Percentiles rank a stretch among this genome's conserved stretches.
phyloP scores from a whole-genome alignment of 2,888 invertebrate species.

The Lasioglossum marginatum region DNA sequence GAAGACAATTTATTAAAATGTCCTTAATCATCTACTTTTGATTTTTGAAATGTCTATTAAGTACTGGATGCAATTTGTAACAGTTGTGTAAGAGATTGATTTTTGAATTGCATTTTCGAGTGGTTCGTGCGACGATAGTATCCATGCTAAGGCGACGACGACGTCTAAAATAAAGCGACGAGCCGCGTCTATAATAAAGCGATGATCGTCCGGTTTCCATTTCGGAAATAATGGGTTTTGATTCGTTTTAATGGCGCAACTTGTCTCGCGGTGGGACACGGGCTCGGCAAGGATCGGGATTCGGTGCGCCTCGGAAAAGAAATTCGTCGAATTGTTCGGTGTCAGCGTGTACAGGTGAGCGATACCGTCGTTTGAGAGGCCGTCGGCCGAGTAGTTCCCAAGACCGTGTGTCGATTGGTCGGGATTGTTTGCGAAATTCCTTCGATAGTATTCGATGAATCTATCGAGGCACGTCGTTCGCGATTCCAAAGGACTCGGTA shows the following conservation, averaged over 20 bases:
- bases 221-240: constrained; percentile 16
- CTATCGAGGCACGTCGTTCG: constrained; percentile 83
- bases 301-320: constrained; percentile 43
- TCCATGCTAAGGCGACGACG: not conserved
- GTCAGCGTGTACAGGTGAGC: constrained; percentile 57
- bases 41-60: not conserved
- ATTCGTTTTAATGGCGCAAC: constrained; percentile 20
- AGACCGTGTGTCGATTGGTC: constrained; percentile 83
- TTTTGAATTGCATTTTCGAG: not conserved
- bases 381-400: constrained; percentile 79
- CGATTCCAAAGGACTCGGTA: constrained; percentile 74
- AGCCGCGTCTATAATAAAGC: not conserved
- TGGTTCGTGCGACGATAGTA: not conserved
- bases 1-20: not conserved
- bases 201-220: not conserved
- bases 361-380: constrained; percentile 78
- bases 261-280: not conserved
- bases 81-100: too few relatives aligned
- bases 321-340: constrained; percentile 56
- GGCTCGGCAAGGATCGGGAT: constrained; percentile 15
- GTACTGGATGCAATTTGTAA: not conserved
- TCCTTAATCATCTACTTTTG: not conserved
- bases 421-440: constrained; percentile 83
- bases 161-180: not conserved
- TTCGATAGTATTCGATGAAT: constrained; percentile 85